Evolutionary conservation across 2,797 vertebrate species (phyloP), one percentile per base, ranked within the genome.

Genomic region (Mycteria americana): DNA sequence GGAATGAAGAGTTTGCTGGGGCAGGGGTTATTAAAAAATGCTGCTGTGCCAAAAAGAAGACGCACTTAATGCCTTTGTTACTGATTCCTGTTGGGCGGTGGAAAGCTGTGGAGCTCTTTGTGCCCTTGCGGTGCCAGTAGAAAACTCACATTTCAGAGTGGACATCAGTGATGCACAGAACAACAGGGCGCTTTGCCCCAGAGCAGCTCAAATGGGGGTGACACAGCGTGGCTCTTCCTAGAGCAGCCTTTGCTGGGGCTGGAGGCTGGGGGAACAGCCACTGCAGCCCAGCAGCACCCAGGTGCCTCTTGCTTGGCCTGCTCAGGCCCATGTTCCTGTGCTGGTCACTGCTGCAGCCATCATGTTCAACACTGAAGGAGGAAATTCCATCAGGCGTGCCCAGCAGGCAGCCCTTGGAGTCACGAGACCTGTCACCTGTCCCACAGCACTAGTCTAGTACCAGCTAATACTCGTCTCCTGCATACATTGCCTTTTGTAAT

Each of bases 1-100:
- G 82, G 82, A 88, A 53, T 59, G 8, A 78, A 54, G 50, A 84
- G 51, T 86, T 91, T 88, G 73, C 94, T 35, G 33, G 70, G 56
- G 68, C 78, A 92, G 76, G 75, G 72, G n/a, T 93, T 95, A 81
- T 62, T 93, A 78, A 93, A 67, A 93, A 93, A 43, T 22, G n/a
- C 30, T 88, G 62, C 82, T 43, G 54, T 86, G 91, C 91, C 94
- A 69, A 88, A 65, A 54, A 85, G 89, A 59, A 88, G 91, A 68
- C 0, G 2, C 43, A 35, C 46, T 92, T 73, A 39, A 46, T 85
- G 89, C 46, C 51, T 92, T 92, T 60, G 39, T 45, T 82, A 4
- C 65, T 13, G 75, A 35, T 64, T 85, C 54, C 72, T 78, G 69
- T 23, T 1, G 3, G 33, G 77, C 0, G 0, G 50, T 18, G 41